Evolutionary conservation across 2,113 vertebrate species (phyloP).

Genomic region (Eolophus roseicapilla): DNA sequence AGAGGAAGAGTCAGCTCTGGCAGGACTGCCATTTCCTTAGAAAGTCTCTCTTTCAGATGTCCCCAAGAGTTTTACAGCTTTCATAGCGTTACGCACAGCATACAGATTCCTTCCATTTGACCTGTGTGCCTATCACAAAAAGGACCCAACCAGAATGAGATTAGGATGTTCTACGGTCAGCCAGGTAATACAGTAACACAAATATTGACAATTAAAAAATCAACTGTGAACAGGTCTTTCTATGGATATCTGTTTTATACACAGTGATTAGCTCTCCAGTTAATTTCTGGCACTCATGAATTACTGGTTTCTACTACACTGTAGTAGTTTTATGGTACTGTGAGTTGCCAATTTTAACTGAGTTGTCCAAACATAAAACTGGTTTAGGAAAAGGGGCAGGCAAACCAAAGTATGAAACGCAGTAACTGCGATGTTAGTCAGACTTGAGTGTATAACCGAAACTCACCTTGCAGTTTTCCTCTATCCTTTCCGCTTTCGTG

Average conservation of each 20-base stretch:
- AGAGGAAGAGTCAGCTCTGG: neutral
- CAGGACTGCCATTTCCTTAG: neutral
- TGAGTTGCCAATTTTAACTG: neutral
- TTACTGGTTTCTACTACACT: neutral
- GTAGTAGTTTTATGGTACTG: neutral
- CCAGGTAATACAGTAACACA: neutral
- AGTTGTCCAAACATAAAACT: neutral
- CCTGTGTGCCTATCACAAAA: neutral
- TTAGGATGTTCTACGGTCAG: neutral
- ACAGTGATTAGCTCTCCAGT: neutral
- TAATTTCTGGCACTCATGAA: neutral
- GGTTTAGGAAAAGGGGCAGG: neutral
- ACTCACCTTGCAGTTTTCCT: slow-evolving; percentile 80
- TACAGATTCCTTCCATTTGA: neutral
- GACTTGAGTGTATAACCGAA: neutral
- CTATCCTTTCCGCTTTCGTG: slow-evolving; percentile 74
- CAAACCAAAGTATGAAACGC: neutral
- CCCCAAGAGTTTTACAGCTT: neutral
- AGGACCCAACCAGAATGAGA: neutral
- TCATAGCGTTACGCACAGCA: neutral
- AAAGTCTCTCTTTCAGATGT: neutral
- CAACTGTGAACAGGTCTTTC: neutral
- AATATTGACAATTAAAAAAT: neutral
- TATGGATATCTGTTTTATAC: neutral
- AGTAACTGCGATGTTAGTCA: neutral